A percentile compares a stretch with the other conserved stretches of the same genome.
Conservation (phyloP, 2,113 vertebrate species). For the Arenaria interpres region DNA sequence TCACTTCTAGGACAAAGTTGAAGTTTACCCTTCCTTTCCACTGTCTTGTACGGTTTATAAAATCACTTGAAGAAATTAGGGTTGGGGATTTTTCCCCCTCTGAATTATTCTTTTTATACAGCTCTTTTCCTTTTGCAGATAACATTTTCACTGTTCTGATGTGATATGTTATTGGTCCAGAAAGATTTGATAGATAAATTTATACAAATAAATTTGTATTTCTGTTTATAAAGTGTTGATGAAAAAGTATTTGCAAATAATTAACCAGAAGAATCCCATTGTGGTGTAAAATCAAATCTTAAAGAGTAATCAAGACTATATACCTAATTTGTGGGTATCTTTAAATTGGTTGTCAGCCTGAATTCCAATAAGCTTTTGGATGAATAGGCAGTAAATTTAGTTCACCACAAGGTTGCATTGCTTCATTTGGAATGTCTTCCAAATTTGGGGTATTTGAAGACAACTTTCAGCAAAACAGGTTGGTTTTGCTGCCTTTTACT, state of each 20-base stretch:
- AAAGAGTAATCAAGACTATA: neutral
- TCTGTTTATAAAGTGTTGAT: neutral
- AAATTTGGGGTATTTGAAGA: neutral
- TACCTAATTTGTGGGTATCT: neutral
- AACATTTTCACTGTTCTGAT: neutral
- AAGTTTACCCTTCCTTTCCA: neutral
- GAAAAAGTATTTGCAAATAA: neutral
- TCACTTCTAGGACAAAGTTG: neutral
- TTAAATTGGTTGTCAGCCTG: neutral
- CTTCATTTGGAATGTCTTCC: neutral
- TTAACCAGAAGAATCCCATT: neutral
- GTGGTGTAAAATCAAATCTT: neutral
- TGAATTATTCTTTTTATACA: neutral
- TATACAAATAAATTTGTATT: neutral
- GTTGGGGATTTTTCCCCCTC: fast-evolving
- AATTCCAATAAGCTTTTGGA: neutral
- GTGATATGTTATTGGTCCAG: neutral
- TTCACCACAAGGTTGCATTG: neutral
- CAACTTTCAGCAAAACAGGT: neutral
- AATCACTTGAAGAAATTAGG: neutral
- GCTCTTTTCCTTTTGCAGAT: neutral
- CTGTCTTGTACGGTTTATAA: neutral
- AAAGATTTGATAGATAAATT: neutral
- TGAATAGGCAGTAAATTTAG: neutral
- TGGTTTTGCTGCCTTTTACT: neutral